Percentiles rank a stretch among this genome's conserved stretches.
phyloP scores from a whole-genome alignment of 1,140 invertebrate species.

The Drosophila leontia region DNA sequence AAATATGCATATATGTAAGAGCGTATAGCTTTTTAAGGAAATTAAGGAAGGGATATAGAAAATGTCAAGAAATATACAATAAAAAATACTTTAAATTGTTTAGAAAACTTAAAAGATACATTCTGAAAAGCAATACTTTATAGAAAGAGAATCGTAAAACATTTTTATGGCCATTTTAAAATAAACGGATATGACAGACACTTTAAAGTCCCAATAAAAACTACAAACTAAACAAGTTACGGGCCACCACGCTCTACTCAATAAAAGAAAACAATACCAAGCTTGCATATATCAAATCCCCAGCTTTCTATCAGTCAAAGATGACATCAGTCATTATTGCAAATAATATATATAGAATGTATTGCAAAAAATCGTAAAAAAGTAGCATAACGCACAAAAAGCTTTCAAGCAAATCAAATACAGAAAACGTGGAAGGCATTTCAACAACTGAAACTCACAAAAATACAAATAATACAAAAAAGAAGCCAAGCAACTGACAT shows the following conservation, averaged over 20 bases:
- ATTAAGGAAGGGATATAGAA: constrained; percentile 3
- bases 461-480: constrained; percentile 36
- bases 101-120: background rate
- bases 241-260: constrained; percentile 1
- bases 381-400: constrained; percentile 30
- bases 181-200: constrained; percentile 14
- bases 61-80: background rate
- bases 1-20: constrained; percentile 3
- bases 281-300: constrained; percentile 20
- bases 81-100: background rate
- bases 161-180: background rate
- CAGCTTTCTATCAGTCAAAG: constrained; percentile 46
- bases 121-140: background rate
- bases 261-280: constrained; percentile 17
- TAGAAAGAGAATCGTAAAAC: background rate
- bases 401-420: constrained; percentile 40
- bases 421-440: constrained; percentile 65
- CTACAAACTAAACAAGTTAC: background rate
- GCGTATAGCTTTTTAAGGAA: background rate
- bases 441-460: constrained; percentile 28
- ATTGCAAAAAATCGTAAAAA: constrained; percentile 24
- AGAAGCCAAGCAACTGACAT: constrained; percentile 60
- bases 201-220: constrained; percentile 6
- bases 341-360: constrained; percentile 41
- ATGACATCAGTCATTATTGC: constrained; percentile 66